A percentile compares a stretch with the other conserved stretches of the same genome.
phyloP scores from a whole-genome alignment of 2,113 vertebrate genomes.

The Desmodus rotundus region DNA sequence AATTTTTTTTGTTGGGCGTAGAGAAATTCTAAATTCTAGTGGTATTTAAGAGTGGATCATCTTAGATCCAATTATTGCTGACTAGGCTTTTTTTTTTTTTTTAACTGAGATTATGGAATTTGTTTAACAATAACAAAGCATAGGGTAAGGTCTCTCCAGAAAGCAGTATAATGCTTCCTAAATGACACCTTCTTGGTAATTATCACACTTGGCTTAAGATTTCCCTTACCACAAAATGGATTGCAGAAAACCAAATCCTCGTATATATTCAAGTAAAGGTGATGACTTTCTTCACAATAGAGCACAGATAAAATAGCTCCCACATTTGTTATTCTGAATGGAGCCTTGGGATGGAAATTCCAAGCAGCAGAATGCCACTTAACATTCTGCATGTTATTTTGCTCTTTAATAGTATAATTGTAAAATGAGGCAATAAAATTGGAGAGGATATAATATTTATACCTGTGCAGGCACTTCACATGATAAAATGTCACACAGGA shows the following conservation, averaged over 20 bases:
- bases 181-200: slow-evolving; percentile 61
- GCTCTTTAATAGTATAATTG: slow-evolving; percentile 75
- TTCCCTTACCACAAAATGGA: slow-evolving; percentile 53
- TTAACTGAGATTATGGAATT: slow-evolving; percentile 14
- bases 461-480: slow-evolving; percentile 66
- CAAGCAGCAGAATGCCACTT: slow-evolving; percentile 71
- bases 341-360: slow-evolving; percentile 71
- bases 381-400: slow-evolving; percentile 69
- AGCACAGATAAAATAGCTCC: slow-evolving; percentile 61
- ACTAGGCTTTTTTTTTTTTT: slow-evolving; percentile 49
- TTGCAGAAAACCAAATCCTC: slow-evolving; percentile 33
- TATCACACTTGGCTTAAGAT: slow-evolving; percentile 58
- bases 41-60: slow-evolving; percentile 4
- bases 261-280: slow-evolving; percentile 62
- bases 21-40: slow-evolving; percentile 34
- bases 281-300: slow-evolving; percentile 64
- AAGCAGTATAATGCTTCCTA: slow-evolving; percentile 45
- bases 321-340: slow-evolving; percentile 72
- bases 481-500: slow-evolving; percentile 70
- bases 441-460: slow-evolving; percentile 70
- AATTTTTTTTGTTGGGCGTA: neutral
- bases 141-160: slow-evolving; percentile 6
- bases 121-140: slow-evolving; percentile 5
- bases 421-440: slow-evolving; percentile 73
- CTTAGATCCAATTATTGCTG: neutral